These are phyloP conservation scores for Eulemur rufifrons DNA, from an alignment of 2,113 vertebrate genomes.

Conservation along the genomic window DNA sequence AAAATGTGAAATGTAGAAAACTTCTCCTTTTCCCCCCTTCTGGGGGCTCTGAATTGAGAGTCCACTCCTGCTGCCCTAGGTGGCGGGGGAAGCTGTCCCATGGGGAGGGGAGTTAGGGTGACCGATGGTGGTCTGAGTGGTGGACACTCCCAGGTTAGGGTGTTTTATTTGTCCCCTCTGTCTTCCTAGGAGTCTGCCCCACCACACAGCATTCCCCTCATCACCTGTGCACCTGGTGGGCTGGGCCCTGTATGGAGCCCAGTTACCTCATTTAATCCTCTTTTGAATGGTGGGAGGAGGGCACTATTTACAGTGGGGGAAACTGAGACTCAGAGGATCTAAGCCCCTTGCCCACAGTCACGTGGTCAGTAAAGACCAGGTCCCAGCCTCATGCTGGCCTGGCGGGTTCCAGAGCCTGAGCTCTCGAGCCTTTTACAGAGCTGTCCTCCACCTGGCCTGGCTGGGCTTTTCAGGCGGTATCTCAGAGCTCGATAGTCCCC, in stretches of 20 bases:
- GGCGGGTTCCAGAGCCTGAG: not conserved
- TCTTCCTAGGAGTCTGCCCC: not conserved
- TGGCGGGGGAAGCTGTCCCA: not conserved
- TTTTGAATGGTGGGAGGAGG: not conserved
- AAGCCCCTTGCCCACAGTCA: not conserved
- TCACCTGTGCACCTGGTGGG: not conserved
- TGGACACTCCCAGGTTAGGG: not conserved
- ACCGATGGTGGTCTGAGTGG: not conserved
- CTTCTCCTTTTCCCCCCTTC: not conserved
- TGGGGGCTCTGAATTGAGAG: not conserved
- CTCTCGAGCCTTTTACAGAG: not conserved
- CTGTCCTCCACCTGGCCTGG: not conserved
- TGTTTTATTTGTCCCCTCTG: not conserved
- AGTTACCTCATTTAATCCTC: not conserved
- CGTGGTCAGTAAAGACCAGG: not conserved
- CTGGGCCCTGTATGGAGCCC: not conserved
- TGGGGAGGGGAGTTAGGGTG: not conserved
- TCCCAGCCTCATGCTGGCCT: accelerated
- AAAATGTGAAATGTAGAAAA: not conserved
- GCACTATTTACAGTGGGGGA: not conserved
- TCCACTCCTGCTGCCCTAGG: not conserved
- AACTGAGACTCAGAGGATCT: not conserved
- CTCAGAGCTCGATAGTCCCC: not conserved
- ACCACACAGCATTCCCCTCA: too few species aligned
- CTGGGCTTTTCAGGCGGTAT: not conserved